Conservation (phyloP, 1,140 invertebrate species). For the Gryon sp. region DNA sequence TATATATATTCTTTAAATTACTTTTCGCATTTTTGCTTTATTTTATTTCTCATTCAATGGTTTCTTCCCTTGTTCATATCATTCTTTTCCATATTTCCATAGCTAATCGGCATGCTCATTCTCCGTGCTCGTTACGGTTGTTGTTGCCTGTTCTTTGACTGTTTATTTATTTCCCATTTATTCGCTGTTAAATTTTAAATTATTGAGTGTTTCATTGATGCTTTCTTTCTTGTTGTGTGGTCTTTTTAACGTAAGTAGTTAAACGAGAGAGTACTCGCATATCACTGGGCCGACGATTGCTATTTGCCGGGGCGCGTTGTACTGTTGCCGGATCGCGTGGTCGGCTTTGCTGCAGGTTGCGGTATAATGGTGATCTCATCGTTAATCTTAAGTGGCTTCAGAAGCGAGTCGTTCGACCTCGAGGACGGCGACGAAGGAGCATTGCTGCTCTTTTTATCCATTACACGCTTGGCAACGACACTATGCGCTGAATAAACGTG, state of each 20-base stretch:
- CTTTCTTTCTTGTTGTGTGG: not conserved
- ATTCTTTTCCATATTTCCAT: not conserved
- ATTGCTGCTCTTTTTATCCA: slow-evolving; percentile 85
- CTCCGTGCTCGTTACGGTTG: slow-evolving; percentile 14
- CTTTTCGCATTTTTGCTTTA: slow-evolving; percentile 12
- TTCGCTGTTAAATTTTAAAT: not conserved
- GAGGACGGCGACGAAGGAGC: slow-evolving; percentile 78
- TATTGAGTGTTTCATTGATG: not conserved
- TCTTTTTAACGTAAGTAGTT: slow-evolving; percentile 61
- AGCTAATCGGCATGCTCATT: slow-evolving; percentile 1
- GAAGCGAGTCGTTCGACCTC: slow-evolving; percentile 83
- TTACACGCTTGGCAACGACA: slow-evolving; percentile 88
- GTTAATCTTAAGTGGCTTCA: slow-evolving; percentile 93
- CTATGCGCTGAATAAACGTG: slow-evolving; percentile 96
- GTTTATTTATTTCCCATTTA: not conserved
- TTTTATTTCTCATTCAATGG: slow-evolving; percentile 16
- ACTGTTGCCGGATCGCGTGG: slow-evolving; percentile 71
- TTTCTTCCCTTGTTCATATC: slow-evolving; percentile 12
- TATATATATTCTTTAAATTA: slow-evolving; percentile 33
- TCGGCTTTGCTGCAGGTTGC: slow-evolving; percentile 84
- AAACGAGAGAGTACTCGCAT: slow-evolving; percentile 69
- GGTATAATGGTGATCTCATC: slow-evolving; percentile 96
- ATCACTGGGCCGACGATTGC: slow-evolving; percentile 77
- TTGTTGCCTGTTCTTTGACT: not conserved
- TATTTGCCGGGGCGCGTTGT: slow-evolving; percentile 75